Evolutionary conservation across 2,113 vertebrate species (phyloP).

Genomic region (Ornithorhynchus anatinus): DNA sequence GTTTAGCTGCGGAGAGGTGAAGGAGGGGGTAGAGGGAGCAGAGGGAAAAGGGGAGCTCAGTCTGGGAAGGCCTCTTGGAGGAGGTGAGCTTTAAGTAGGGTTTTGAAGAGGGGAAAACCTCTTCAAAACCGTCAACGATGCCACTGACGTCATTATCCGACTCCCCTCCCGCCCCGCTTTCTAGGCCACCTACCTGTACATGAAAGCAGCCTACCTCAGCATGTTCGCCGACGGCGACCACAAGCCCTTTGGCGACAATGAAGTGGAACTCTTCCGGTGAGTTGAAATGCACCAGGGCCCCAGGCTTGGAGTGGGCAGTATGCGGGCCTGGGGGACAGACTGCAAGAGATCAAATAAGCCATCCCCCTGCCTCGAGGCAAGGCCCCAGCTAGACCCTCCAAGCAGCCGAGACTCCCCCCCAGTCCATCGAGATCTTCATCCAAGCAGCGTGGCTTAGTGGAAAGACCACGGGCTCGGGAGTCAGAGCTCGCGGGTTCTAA

Average conservation of each 20-base stretch:
- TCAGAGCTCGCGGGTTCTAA: too few relatives aligned
- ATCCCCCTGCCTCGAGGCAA: neutral
- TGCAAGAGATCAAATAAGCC: neutral
- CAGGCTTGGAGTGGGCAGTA: neutral
- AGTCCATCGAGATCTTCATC: too few relatives aligned
- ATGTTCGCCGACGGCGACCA: constrained; percentile 90
- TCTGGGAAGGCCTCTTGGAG: neutral
- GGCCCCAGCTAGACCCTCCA: too few relatives aligned
- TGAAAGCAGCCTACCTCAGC: constrained; percentile 98
- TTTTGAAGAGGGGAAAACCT: too few relatives aligned
- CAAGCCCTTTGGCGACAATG: constrained; percentile 87
- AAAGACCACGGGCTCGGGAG: too few relatives aligned
- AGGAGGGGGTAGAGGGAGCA: too few relatives aligned
- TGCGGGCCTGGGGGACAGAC: neutral
- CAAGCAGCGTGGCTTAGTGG: too few relatives aligned
- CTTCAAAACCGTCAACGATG: too few relatives aligned
- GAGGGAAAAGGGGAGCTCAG: too few relatives aligned
- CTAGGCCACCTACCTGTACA: constrained; percentile 94
- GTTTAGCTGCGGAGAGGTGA: too few relatives aligned
- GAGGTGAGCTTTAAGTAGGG: neutral
- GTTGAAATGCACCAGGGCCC: neutral
- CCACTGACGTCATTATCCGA: too few relatives aligned
- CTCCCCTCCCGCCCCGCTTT: neutral
- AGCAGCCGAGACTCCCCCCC: too few relatives aligned
- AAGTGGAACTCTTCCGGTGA: constrained; percentile 90